These are phyloP conservation scores for Cyphomyrus discorhynchus DNA, from an alignment of 2,113 vertebrate species.

Conservation along the genomic window DNA sequence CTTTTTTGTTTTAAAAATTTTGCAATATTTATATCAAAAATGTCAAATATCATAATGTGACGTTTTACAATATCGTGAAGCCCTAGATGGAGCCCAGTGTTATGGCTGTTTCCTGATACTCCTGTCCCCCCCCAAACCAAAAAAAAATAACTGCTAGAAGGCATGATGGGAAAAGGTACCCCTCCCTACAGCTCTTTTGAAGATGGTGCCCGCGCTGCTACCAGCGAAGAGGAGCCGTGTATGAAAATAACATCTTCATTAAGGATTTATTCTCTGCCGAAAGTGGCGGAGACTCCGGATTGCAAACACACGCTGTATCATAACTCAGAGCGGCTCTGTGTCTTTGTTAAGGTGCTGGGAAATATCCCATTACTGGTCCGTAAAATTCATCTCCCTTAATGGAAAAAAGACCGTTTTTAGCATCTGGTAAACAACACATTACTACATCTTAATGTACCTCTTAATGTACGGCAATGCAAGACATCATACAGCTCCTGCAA, in stretches of 20 bases:
- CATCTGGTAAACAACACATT: constrained; percentile 49
- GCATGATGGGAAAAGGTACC: background rate
- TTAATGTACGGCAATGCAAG: constrained; percentile 26
- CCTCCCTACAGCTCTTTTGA: background rate
- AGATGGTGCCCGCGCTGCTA: background rate
- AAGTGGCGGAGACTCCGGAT: background rate
- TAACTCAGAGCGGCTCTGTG: background rate
- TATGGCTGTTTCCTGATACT: background rate
- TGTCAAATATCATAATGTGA: background rate
- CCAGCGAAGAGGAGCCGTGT: background rate
- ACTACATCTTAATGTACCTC: constrained; percentile 33
- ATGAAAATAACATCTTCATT: background rate
- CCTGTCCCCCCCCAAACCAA: background rate
- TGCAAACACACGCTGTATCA: background rate
- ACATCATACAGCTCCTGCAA: constrained; percentile 30
- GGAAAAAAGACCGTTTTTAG: constrained; percentile 32
- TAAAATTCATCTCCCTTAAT: constrained; percentile 40
- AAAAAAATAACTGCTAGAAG: background rate
- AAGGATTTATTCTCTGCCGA: background rate
- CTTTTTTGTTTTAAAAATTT: background rate
- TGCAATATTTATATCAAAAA: background rate
- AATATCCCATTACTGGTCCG: constrained; percentile 24
- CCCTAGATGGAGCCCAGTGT: background rate
- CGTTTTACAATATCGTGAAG: background rate
- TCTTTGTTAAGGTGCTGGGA: constrained; percentile 29